A percentile compares a stretch with the other conserved stretches of the same genome.
These are phyloP conservation scores for Theretra japonica DNA, from an alignment of 2,888 invertebrate species.

Conservation along the genomic window DNA sequence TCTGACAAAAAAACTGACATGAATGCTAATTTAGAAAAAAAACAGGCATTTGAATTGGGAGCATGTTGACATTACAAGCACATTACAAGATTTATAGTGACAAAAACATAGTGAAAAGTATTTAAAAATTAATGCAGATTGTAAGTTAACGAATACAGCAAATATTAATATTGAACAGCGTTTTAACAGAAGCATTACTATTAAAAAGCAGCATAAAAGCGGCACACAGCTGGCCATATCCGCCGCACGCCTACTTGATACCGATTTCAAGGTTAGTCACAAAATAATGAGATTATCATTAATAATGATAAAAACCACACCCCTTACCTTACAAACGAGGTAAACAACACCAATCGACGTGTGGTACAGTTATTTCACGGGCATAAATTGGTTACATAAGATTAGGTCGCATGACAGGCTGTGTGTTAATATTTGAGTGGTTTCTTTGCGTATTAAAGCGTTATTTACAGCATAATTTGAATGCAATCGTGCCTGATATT, in stretches of 20 bases:
- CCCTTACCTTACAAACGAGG: constrained; percentile 73
- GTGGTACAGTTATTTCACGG: constrained; percentile 67
- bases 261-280: constrained; percentile 66
- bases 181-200: constrained; percentile 29
- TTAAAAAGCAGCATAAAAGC: constrained; percentile 36
- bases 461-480: constrained; percentile 69
- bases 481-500: constrained; percentile 56
- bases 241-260: constrained; percentile 51
- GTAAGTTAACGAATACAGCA: background rate
- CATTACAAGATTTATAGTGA: background rate
- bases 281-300: constrained; percentile 38
- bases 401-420: constrained; percentile 74
- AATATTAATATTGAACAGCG: background rate
- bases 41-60: constrained; percentile 11
- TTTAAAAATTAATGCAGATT: background rate
- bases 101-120: background rate
- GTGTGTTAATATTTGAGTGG: constrained; percentile 57
- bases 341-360: constrained; percentile 71
- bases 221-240: constrained; percentile 43
- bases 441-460: constrained; percentile 59
- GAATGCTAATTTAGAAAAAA: background rate
- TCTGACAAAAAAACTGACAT: too few relatives aligned
- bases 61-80: constrained; percentile 5
- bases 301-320: constrained; percentile 51
- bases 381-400: constrained; percentile 80